Base-by-base conservation (phyloP, 1,140 invertebrate species). In the Drosophila sucinea region DNA sequence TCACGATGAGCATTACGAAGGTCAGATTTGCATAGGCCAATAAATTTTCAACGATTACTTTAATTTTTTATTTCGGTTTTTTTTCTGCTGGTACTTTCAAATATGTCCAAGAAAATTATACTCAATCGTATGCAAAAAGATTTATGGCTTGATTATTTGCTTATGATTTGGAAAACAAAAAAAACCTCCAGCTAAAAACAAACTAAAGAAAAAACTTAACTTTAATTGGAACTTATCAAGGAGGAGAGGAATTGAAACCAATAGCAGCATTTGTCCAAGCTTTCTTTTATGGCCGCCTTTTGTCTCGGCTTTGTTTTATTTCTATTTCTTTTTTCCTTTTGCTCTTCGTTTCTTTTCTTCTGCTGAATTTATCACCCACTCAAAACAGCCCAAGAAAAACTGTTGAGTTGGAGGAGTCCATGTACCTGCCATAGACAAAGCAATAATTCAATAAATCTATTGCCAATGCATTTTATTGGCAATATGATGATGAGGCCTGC, bases 391-490 rank as follows among this genome's bases (percentile, higher is more conserved):
- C 56, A 78, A 81, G 71, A 81, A 40, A 60, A 73, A 54, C 35
- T 30, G 61, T 77, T 44, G 63, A 81, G 73, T 70, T 73, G 51
- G 63, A 87, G 77, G 77, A 77, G 73, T 77, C 83, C 86, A 86
- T 90, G 87, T 90, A 90, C 87, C 87, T 90, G 87, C 87, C 87
- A 90, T 78, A 73, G 87, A 70, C 83, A 79, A 77, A 90, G 87
- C 87, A 90, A 90, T 90, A 90, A 90, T 90, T 90, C 87, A 87
- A 90, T 90, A 90, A 90, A 90, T 90, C 87, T 90, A 90, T 89
- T 89, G 81, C 84, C 44, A 90, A 84, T 89, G 85, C 84, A 85
- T 89, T 89, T 89, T 89, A 89, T 89, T 89, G 84, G 85, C 84
- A 89, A 90, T 87, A 87, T 87, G 83, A 87, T 89, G 84, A 87